Evolutionary conservation across 2,113 vertebrate genomes (phyloP), one percentile per base, ranked within the genome.

Genomic region (Lipophrys pholis): DNA sequence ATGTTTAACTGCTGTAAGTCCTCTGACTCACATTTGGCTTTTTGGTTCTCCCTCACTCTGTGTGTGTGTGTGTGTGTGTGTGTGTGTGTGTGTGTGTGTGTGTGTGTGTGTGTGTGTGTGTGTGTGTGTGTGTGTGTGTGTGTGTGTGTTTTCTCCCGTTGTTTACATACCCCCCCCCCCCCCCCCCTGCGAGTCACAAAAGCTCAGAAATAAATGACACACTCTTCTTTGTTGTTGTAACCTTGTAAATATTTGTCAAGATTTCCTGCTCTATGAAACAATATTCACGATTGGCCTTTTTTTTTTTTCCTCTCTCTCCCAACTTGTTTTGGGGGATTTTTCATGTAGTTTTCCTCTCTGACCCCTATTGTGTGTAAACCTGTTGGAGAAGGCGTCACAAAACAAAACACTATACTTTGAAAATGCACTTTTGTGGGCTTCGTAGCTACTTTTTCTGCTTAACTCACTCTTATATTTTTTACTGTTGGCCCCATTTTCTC

Each of bases 21-120:
- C 81, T 83, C 73, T 84, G 84, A 91, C 82, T 88, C 82, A 87
- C 69, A 81, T 90, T 91, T 89, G 70, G 73, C 80, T 87, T 85
- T 85, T 80, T 76, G 67, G 69, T 83, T 89, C 69, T 74, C 83
- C 69, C 76, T 61, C 54, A 60, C 57, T 43, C 66, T 87, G 80
- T 73, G 70, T 79, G 65, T 80, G 40, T 53, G 3, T 62, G 46
- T 62, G n/a, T 50, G n/a, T 69, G 42, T 73, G 12, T 67, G 21
- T 77, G 72, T 73, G 69, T 50, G 80, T 75, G 73, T 79, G 54
- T 52, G 38, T 45, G 36, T 35, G 21, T 55, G 35, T 49, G 56
- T 55, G 49, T 50, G 54, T 79, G 65, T 80, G 40, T 53, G 3
- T 62, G 46, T 62, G n/a, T 50, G n/a, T 69, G 42, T 73, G 12